Base-by-base conservation (phyloP, 2,113 vertebrate genomes). In the Sylvietta virens region DNA sequence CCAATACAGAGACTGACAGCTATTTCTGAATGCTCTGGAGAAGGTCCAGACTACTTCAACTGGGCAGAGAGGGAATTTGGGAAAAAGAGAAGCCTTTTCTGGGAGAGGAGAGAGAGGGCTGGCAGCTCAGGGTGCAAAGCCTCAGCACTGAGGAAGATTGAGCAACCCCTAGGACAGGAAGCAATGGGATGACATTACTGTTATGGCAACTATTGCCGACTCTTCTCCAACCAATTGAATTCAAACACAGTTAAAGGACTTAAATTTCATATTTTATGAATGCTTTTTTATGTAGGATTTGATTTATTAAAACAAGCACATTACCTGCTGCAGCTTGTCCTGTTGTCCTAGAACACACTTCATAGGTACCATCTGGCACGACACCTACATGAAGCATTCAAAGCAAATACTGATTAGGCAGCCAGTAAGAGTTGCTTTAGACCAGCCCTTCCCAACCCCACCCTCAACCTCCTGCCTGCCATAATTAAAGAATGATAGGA, bases 291-390 rank as follows among this genome's bases (percentile, higher is more conserved):
- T 9, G 23, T 2, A 57, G 27, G 9, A 80, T 8, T 35, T 53
- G 6, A 73, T 57, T 45, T 45, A 82, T 26, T 70, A 3, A 83
- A 47, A 71, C 44, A 47, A 64, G 18, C 33, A 27, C 65, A 57
- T 95, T 97, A 98, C 99, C 99, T 97, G 99, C 99, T 93, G 99
- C 98, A 51, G 99, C 98, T 76, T 99, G 99, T 64, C 99, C 99
- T 31, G 99, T 99, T 24, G 99, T 99, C 95, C 99, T 98, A 70
- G 99, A 99, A 93, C 99, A 99, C 2, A 99, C 99, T 97, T 99
- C 99, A 91, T 99, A 99, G 1, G 99, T 99, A 24, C 99, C 99
- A 94, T 99, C 99, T 81, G 99, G 99, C 72, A 99, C 99, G 18
- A 99, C 98, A 97, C 99, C 99, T 99, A 85, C 37, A 18, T 1